Percentiles rank a stretch among this genome's conserved stretches.
These are phyloP conservation scores for Zoanthus sansibaricus DNA, from an alignment of 92 coral and sea anemone species.

Conservation along the genomic window DNA sequence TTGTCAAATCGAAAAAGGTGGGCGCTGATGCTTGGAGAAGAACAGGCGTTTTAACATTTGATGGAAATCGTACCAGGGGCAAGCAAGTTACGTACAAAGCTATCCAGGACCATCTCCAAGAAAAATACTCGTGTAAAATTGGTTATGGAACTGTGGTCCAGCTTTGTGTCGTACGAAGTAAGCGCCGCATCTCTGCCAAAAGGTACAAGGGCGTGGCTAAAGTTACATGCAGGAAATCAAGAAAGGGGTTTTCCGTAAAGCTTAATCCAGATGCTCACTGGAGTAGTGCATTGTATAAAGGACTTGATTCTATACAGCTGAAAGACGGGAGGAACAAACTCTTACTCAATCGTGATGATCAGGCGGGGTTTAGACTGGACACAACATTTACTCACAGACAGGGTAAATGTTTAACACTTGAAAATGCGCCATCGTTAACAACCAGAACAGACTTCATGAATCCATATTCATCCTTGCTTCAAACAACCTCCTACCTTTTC, in stretches of 20 bases:
- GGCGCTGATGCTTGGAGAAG: slow-evolving; percentile 72
- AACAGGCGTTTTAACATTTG: slow-evolving; percentile 64
- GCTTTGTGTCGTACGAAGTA: slow-evolving; percentile 67
- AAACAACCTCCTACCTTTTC: slow-evolving; percentile 70
- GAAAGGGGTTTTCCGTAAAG: slow-evolving; percentile 19
- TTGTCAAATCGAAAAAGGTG: slow-evolving; percentile 56
- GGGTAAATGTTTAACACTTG: slow-evolving; percentile 24
- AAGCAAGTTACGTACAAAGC: slow-evolving; percentile 60
- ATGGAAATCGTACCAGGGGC: slow-evolving; percentile 58
- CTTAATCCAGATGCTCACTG: slow-evolving; percentile 51
- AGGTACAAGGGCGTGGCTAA: slow-evolving; percentile 66
- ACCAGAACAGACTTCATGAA: slow-evolving; percentile 56
- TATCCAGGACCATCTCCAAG: slow-evolving; percentile 64
- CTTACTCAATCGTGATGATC: slow-evolving; percentile 43
- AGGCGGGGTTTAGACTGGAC: slow-evolving; percentile 46
- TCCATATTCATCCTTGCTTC: slow-evolving; percentile 49
- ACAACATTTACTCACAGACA: slow-evolving; percentile 49
- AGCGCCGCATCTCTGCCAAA: slow-evolving; percentile 49
- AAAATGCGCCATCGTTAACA: slow-evolving; percentile 42
- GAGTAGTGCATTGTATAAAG: slow-evolving; percentile 42
- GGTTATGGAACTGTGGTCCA: slow-evolving; percentile 72
- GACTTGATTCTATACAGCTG: slow-evolving; percentile 37
- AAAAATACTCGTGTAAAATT: slow-evolving; percentile 59
- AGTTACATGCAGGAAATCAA: slow-evolving; percentile 60
- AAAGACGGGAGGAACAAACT: slow-evolving; percentile 31